Base-by-base conservation (phyloP, 2,888 invertebrate species). In the Morpho deidamia region DNA sequence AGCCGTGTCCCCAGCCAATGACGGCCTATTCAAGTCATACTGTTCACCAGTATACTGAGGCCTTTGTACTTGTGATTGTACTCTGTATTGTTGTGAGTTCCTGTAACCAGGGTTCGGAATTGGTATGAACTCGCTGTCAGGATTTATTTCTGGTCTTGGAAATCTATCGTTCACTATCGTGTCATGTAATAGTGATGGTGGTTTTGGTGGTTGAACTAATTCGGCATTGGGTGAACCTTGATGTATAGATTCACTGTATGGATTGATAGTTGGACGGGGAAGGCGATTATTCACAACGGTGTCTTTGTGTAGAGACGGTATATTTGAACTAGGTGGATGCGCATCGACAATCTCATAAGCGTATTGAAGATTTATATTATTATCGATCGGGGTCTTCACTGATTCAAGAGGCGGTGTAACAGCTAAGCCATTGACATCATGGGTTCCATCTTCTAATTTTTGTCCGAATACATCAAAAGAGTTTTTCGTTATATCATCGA, bases 401-500 rank as follows among this genome's bases (percentile, higher is more conserved):
- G 89, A 87, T 50, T 82, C 88, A 3, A 88, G 70, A 1, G 87
- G 84, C 44, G 82, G 80, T 3, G 90, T 90, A 46, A 90, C 90
- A 8, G 81, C 88, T 41, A 88, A 66, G 64, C 91, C 83, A 67
- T 84, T 78, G 0, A 91, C 67, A 63, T 87, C 83, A 55, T 81
- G 87, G 33, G 82, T 87, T 12, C 85, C 90, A 67, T 82, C 84
- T 69, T 81, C 91, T 51, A 94, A 74, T 76, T 93, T 95, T 76
- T 93, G 93, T 1, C 94, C 95, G 70, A 94, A 95, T 63, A 93
- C 91, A 33, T 93, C 94, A 68, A 94, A 94, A 53, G 94, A 94
- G 67, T 94, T 93, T 71, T 92, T 93, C 4, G 94, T 94, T 52
- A 93, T 93, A 67, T 94, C 94, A 66, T 94, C 94, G 58, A 94